These are phyloP conservation scores for Panulirus ornatus DNA, from an alignment of 1,140 invertebrate species.

Conservation along the genomic window DNA sequence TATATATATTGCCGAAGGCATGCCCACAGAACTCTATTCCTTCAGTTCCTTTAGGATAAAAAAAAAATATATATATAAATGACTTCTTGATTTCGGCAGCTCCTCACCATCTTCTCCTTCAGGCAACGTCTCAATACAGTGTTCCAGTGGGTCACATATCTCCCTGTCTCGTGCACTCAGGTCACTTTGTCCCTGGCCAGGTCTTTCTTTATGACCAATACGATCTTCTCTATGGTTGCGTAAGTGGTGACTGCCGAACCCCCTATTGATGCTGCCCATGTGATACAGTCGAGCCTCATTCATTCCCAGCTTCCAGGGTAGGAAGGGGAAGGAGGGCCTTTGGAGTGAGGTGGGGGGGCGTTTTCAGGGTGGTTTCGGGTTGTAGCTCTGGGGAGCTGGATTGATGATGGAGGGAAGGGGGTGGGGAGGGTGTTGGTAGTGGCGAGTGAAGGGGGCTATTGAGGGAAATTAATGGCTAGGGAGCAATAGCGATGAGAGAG, in stretches of 20 bases:
- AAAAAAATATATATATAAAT: not conserved
- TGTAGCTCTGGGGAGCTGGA: too few relatives aligned
- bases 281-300: conserved; percentile 23
- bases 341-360: too few relatives aligned
- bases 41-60: too few relatives aligned
- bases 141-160: conserved; percentile 13
- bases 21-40: too few relatives aligned
- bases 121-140: not conserved
- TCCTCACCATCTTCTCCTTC: conserved; percentile 17
- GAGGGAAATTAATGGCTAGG: not conserved
- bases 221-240: conserved; percentile 44
- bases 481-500: conserved; percentile 6
- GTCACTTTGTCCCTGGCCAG: conserved; percentile 39
- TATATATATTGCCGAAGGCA: too few relatives aligned
- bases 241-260: conserved; percentile 33
- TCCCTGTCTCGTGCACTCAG: conserved; percentile 13
- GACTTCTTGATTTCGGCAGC: not conserved
- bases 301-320: not conserved
- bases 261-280: not conserved
- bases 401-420: not conserved
- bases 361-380: too few relatives aligned
- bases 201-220: conserved; percentile 49
- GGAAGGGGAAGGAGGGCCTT: not conserved
- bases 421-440: not conserved
- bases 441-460: not conserved